Base-by-base conservation (phyloP, 2,888 invertebrate species). In the Nymphalis c-album region DNA sequence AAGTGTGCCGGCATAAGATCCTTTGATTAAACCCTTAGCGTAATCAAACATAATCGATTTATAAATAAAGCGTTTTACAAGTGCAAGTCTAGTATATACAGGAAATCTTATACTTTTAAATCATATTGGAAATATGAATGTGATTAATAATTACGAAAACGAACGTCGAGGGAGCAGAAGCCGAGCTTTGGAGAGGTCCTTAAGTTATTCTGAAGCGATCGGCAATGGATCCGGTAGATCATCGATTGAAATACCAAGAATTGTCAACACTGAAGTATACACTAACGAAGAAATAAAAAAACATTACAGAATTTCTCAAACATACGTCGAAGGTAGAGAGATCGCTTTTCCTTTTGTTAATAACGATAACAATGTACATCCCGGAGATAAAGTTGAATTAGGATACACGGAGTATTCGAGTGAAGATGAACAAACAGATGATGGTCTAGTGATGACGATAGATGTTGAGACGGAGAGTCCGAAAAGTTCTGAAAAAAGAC, bases 161-260 rank as follows among this genome's bases (percentile, higher is more conserved):
- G 76, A 77, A 61, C 73, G 75, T 60, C 75, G 90, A 66, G 85
- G 85, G 0, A 90, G 90, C 62, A 76, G 86, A 64, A 77, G 61
- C 16, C 75, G 91, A 61, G 80, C 83, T 0, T 72, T 92, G n/a
- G 91, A 91, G 75, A 77, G 92, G 73, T 92, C 92, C 0, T 71
- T 85, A 0, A 92, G 92, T 73, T 92, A 92, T 63, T 91, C 91
- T 0, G 92, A 88, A 79, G 92, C 92, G 0, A 91, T 92, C 1
- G 90, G 90, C 1, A 88, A 83, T 46, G 77, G 76, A 0, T 88
- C 91, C 0, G 79, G 82, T 0, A 77, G 87, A 75, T 87, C 88
- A 0, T 91, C 90, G 0, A 88, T 91, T 47, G 91, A 91, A 79
- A 90, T 91, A 71, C 90, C 90, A 17, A 82, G 80, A 45, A 87